phyloP scores from a whole-genome alignment of 1,140 invertebrate species.

The Glomeris maerens region DNA sequence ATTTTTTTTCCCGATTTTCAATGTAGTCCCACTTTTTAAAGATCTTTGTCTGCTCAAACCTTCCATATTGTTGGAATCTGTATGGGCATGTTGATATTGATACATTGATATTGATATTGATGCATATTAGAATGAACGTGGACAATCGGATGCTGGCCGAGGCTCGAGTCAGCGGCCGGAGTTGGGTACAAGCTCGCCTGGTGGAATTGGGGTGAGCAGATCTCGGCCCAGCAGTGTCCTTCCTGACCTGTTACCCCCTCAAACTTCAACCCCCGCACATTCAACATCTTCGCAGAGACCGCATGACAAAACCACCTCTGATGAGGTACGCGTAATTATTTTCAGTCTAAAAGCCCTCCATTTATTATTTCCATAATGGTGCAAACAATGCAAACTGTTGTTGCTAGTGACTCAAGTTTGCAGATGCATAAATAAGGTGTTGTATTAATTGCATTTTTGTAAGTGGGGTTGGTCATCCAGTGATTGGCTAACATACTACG shows the following conservation, averaged over 20 bases:
- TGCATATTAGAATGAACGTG: conserved; percentile 1
- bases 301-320: conserved; percentile 81
- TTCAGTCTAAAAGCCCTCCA: too few species aligned
- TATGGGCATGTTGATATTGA: too few species aligned
- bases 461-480: not conserved
- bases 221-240: conserved; percentile 72
- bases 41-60: too few species aligned
- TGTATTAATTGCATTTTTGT: not conserved
- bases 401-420: not conserved
- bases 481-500: not conserved
- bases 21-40: too few species aligned
- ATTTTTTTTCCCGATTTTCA: too few species aligned
- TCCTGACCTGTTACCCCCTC: conserved; percentile 74
- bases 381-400: not conserved
- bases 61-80: too few species aligned
- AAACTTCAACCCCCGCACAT: conserved; percentile 26
- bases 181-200: conserved; percentile 1
- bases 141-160: conserved; percentile 2
- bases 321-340: conserved; percentile 58
- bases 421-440: not conserved
- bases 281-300: conserved; percentile 50
- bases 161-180: not conserved
- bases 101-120: too few species aligned
- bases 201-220: conserved; percentile 31
- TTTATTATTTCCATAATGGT: too few species aligned